phyloP scores from a whole-genome alignment of 2,888 invertebrate species.

The Alloplasta piceator region DNA sequence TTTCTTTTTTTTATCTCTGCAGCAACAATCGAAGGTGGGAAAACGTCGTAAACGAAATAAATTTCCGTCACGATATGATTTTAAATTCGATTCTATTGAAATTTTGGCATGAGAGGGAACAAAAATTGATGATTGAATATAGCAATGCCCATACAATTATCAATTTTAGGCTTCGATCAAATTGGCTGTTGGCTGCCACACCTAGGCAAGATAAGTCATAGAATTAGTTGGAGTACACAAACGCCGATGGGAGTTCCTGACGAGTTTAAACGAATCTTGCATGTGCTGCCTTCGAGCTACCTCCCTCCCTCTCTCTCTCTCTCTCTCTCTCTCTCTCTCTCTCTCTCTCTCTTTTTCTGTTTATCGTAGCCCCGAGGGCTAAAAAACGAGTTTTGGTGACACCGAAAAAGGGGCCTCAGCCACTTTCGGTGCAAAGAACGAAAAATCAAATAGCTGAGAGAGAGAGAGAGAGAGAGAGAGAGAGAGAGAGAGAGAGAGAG shows the following conservation, averaged over 20 bases:
- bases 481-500: background rate
- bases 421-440: conserved; percentile 69
- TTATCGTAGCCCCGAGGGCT: conserved; percentile 57
- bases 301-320: conserved; percentile 2
- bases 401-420: conserved; percentile 75
- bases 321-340: background rate
- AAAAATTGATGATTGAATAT: too few species aligned
- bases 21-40: too few species aligned
- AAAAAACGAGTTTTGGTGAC: conserved; percentile 81
- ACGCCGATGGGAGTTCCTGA: conserved; percentile 1
- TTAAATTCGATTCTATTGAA: too few species aligned
- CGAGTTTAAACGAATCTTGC: conserved; percentile 47
- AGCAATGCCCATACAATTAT: too few species aligned
- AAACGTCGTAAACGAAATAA: too few species aligned
- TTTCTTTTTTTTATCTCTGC: too few species aligned
- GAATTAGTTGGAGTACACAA: conserved; percentile 70
- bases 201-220: conserved; percentile 66
- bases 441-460: conserved; percentile 41
- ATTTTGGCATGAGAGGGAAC: too few species aligned
- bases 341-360: conserved; percentile 1
- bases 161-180: conserved; percentile 7
- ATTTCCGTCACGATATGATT: too few species aligned
- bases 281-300: conserved; percentile 18
- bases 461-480: conserved; percentile 20
- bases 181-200: background rate